These are phyloP conservation scores for Pituophis catenifer DNA, from an alignment of 2,113 vertebrate species.

Conservation along the genomic window DNA sequence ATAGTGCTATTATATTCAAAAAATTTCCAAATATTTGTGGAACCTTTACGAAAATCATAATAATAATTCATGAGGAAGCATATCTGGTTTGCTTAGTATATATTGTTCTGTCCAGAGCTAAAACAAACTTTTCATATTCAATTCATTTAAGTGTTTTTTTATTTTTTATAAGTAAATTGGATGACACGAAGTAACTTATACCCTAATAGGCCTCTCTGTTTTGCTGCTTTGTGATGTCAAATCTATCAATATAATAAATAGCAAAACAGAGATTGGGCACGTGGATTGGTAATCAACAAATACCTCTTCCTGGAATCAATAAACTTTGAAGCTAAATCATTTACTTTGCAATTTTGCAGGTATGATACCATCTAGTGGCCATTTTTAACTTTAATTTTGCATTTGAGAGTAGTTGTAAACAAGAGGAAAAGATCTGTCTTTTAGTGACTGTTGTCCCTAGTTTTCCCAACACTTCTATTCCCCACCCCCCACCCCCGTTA, in stretches of 20 bases:
- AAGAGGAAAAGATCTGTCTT: background rate
- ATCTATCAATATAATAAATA: conserved; percentile 18
- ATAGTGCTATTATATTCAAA: background rate
- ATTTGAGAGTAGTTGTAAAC: background rate
- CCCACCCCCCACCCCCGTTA: background rate
- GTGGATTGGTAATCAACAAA: conserved; percentile 41
- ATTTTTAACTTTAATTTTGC: background rate
- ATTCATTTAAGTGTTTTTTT: background rate
- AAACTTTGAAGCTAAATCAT: conserved; percentile 1
- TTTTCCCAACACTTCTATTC: background rate
- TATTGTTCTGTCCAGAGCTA: background rate
- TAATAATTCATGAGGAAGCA: background rate
- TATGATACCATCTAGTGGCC: conserved; percentile 60
- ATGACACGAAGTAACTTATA: conserved; percentile 45
- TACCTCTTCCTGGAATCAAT: background rate
- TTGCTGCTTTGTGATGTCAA: conserved; percentile 36
- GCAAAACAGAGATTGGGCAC: conserved; percentile 19
- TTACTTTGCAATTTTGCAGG: conserved; percentile 8
- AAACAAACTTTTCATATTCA: background rate
- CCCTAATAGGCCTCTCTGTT: conserved; percentile 45
- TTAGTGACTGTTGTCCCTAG: background rate
- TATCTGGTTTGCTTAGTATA: background rate
- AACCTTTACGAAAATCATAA: background rate
- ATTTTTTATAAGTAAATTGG: conserved; percentile 27
- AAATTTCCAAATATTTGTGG: background rate